Percentiles rank a stretch among this genome's conserved stretches.
Evolutionary conservation across 2,797 vertebrate genomes (phyloP).

Genomic region (Cheirogaleus major): DNA sequence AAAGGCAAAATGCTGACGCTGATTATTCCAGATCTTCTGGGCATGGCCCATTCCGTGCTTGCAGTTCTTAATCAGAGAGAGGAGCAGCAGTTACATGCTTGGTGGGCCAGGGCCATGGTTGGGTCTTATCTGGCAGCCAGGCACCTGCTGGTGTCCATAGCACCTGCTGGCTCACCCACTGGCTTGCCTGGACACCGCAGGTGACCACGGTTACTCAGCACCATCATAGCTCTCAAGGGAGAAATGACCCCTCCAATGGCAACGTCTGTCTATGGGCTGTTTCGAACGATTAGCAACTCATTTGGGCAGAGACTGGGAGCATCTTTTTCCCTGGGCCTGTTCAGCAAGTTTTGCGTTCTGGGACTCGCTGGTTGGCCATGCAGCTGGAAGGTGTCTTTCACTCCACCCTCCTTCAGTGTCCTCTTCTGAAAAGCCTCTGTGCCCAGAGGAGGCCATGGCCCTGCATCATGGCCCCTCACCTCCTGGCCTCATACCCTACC

Average conservation of each 20-base stretch:
- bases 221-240: neutral
- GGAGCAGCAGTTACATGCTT: accelerated
- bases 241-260: neutral
- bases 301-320: neutral
- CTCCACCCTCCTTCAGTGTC: neutral
- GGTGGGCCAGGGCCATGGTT: neutral
- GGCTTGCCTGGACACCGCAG: neutral
- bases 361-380: neutral
- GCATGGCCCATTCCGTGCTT: conserved; percentile 59
- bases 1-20: conserved; percentile 58
- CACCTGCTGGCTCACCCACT: neutral
- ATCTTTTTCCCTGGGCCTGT: neutral
- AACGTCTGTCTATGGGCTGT: neutral
- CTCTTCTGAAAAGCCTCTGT: neutral
- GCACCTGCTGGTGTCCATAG: neutral
- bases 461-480: neutral
- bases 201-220: neutral
- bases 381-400: neutral
- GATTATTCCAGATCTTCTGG: conserved; percentile 48
- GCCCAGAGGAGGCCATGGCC: neutral
- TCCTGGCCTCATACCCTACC: neutral
- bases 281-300: neutral
- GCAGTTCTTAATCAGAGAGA: conserved; percentile 62
- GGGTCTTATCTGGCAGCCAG: neutral
- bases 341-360: neutral